Base-by-base conservation (phyloP, 1,140 invertebrate species). In the Zophobas atratus region DNA sequence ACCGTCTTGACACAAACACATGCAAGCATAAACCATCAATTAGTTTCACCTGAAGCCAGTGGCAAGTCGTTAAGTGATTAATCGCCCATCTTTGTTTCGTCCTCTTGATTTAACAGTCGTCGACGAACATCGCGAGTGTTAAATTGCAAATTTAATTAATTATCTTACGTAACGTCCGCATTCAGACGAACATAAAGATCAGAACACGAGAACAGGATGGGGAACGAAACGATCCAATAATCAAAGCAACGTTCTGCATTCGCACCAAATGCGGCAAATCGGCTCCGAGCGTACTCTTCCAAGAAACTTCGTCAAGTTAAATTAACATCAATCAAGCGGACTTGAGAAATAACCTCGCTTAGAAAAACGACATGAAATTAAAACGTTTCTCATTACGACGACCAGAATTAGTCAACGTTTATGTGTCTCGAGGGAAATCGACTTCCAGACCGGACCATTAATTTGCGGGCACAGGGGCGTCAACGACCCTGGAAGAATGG, bases 81-180 rank as follows among this genome's bases (percentile, higher is more conserved):
- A 51, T 51, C 20, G 49, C 6, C n/a, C 6, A 20, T 51, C 49
- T 51, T 51, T 51, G 49, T 51, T 51, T 20, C 49, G n/a, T 6
- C 49, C 4, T 51, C 49, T 51, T 51, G 6, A 51, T 51, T 51
- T 51, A 51, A 51, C 43, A 46, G 49, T 51, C 49, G 49, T 51
- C 49, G 49, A 20, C n/a, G 49, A 6, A n/a, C 4, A 51, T 51
- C 49, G n/a, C 6, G 49, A 51, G 49, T 51, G 49, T 51, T 51
- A 51, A 51, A 51, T 51, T 51, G 49, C 49, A 51, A 51, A 51
- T 51, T 51, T 51, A 51, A 51, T 51, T 51, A 51, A 51, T 51
- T 51, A 51, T 51, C 49, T 51, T 46, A 8, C 43, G 43, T 46
- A 20, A 51, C 49, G 49, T 51, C 49, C 49, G n/a, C 4, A 51